Percentiles rank a stretch among this genome's conserved stretches.
These are phyloP conservation scores for Mormyrus proboscirostris DNA, from an alignment of 2,797 vertebrate species.

Conservation along the genomic window DNA sequence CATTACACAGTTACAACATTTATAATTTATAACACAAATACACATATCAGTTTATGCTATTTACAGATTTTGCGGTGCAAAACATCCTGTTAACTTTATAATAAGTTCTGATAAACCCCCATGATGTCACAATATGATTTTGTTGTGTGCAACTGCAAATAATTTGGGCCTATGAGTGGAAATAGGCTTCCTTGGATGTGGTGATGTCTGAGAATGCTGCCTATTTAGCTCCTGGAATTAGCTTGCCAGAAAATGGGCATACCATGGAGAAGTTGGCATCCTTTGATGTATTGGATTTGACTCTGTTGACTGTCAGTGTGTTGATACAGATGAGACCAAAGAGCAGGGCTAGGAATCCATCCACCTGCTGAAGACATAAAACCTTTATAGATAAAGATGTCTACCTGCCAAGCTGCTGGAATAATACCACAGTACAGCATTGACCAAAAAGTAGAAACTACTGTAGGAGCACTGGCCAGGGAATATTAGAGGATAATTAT, in stretches of 20 bases:
- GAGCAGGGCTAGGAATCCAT: conserved; percentile 49
- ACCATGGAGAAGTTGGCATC: conserved; percentile 44
- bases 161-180: neutral
- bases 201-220: neutral
- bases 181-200: neutral
- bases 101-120: neutral
- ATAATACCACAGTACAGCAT: conserved; percentile 20
- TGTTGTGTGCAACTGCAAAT: neutral
- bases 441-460: neutral
- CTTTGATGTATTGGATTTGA: conserved; percentile 49
- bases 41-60: neutral
- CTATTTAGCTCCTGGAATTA: conserved; percentile 16
- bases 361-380: conserved; percentile 40
- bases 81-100: neutral
- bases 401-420: conserved; percentile 26
- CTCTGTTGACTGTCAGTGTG: conserved; percentile 51
- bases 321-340: conserved; percentile 52
- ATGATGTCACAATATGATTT: neutral
- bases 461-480: neutral
- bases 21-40: neutral
- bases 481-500: neutral
- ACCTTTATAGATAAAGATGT: conserved; percentile 21
- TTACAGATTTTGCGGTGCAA: neutral
- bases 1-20: neutral
- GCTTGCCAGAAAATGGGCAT: conserved; percentile 31